Conservation (phyloP, 2,888 invertebrate genomes). For the Metacarcinus magister region DNA sequence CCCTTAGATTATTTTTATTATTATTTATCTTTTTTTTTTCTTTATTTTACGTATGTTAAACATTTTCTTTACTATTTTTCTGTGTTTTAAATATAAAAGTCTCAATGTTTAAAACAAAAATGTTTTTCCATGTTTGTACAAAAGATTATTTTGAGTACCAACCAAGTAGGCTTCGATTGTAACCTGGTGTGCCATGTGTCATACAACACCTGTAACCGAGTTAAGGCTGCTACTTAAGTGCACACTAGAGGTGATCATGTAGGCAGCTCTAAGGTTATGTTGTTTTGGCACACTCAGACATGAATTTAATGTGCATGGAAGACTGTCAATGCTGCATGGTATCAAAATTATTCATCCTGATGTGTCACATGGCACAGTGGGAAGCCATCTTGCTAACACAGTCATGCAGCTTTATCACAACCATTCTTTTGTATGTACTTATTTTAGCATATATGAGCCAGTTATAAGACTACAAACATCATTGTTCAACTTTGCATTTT, state of each 20-base stretch:
- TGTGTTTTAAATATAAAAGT: slow-evolving; percentile 10
- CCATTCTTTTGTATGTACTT: background rate
- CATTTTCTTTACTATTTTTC: background rate
- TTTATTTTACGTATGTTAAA: background rate
- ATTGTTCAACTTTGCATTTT: background rate
- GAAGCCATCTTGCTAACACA: background rate
- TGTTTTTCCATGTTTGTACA: background rate
- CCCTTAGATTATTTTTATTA: background rate
- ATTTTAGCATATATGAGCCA: slow-evolving; percentile 5
- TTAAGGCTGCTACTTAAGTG: background rate
- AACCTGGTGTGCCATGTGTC: slow-evolving; percentile 49
- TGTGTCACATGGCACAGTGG: background rate
- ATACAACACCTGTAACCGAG: background rate
- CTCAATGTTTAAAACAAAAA: background rate
- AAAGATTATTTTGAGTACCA: slow-evolving; percentile 33
- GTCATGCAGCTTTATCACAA: slow-evolving; percentile 10
- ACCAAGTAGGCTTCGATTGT: background rate
- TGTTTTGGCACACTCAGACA: background rate
- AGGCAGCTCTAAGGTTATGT: background rate
- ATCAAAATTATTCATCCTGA: background rate
- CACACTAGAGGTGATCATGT: background rate
- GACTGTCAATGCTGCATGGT: background rate
- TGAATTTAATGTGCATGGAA: background rate
- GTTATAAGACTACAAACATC: background rate
- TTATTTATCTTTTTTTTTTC: background rate